A percentile compares a stretch with the other conserved stretches of the same genome.
Conservation (phyloP, 2,888 invertebrate genomes). For the Campoplex capitator region DNA sequence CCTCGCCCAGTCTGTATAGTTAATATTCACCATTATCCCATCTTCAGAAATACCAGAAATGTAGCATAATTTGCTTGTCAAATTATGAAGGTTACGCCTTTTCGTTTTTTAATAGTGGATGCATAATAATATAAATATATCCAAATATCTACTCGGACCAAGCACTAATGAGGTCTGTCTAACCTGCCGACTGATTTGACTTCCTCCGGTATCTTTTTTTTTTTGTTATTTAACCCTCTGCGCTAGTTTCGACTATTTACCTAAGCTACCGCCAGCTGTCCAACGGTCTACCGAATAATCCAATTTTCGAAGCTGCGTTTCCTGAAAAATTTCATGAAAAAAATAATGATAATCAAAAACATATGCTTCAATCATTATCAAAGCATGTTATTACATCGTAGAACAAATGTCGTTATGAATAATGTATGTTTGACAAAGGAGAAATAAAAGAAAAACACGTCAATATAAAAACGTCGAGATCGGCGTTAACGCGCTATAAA, state of each 20-base stretch:
- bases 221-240: slow-evolving; percentile 16
- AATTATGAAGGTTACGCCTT: slow-evolving; percentile 6
- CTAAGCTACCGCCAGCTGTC: slow-evolving; percentile 54
- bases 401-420: slow-evolving; percentile 63
- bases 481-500: slow-evolving; percentile 57
- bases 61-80: background rate
- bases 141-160: background rate
- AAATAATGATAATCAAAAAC: slow-evolving; percentile 39
- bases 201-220: slow-evolving; percentile 15
- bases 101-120: background rate
- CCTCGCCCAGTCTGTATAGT: background rate
- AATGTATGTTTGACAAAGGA: slow-evolving; percentile 38
- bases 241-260: slow-evolving; percentile 41
- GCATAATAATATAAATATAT: background rate
- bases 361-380: slow-evolving; percentile 47
- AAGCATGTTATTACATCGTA: slow-evolving; percentile 62
- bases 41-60: slow-evolving; percentile 1
- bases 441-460: slow-evolving; percentile 20
- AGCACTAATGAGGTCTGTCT: slow-evolving; percentile 17
- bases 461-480: slow-evolving; percentile 36
- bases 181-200: slow-evolving; percentile 44
- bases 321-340: slow-evolving; percentile 36
- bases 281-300: slow-evolving; percentile 48
- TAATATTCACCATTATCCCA: background rate
- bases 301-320: slow-evolving; percentile 21